Conservation (phyloP, 1,140 invertebrate genomes). For the Charaxes varanes region DNA sequence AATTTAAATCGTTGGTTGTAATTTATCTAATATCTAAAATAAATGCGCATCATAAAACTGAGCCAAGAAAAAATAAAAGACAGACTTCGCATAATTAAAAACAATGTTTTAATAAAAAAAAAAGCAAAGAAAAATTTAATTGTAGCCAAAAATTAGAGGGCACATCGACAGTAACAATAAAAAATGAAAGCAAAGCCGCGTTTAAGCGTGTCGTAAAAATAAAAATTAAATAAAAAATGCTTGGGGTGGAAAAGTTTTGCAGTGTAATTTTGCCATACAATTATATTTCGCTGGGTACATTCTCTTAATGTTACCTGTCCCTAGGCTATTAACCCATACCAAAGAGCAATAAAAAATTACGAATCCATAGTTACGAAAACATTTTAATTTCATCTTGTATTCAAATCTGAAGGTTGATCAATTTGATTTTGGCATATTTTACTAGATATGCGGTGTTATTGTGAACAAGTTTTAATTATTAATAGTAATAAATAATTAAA, state of each 20-base stretch:
- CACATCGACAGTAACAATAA: slow-evolving; percentile 70
- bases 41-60: slow-evolving; percentile 15
- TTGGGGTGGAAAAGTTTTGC: slow-evolving; percentile 64
- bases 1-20: too few species aligned
- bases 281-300: slow-evolving; percentile 55
- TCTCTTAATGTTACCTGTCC: slow-evolving; percentile 59
- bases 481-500: too few species aligned
- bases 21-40: slow-evolving; percentile 5
- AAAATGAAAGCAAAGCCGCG: slow-evolving; percentile 69
- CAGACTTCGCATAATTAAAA: slow-evolving; percentile 50
- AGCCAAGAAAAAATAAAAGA: slow-evolving; percentile 25
- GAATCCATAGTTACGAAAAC: slow-evolving; percentile 15
- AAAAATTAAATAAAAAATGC: slow-evolving; percentile 73
- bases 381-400: slow-evolving; percentile 20
- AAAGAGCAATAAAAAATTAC: slow-evolving; percentile 22
- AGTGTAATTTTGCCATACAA: slow-evolving; percentile 56
- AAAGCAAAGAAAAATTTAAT: slow-evolving; percentile 55
- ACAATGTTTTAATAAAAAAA: slow-evolving; percentile 65
- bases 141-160: slow-evolving; percentile 70
- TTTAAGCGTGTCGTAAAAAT: slow-evolving; percentile 73
- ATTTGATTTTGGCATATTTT: too few species aligned
- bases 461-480: too few species aligned
- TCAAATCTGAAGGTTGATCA: too few species aligned
- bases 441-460: too few species aligned
- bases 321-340: slow-evolving; percentile 35